Conservation (phyloP, 2,888 invertebrate species). For the Mythimna pallens region DNA sequence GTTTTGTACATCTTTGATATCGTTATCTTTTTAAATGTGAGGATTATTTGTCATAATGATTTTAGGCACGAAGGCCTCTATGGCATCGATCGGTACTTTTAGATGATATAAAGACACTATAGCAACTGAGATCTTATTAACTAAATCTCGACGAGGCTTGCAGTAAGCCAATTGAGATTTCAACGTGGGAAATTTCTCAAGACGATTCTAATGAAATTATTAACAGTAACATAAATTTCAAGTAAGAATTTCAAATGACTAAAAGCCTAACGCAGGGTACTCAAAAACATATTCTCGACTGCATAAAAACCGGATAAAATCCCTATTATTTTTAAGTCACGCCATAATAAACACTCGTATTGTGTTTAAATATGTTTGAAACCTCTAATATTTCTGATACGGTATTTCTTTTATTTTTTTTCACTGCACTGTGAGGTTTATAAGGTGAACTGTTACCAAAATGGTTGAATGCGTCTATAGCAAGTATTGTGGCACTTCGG, state of each 20-base stretch:
- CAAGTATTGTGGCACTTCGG: slow-evolving; percentile 80
- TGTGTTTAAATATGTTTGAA: slow-evolving; percentile 60
- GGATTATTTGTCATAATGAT: slow-evolving; percentile 44
- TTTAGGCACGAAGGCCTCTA: slow-evolving; percentile 12
- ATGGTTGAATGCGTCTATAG: slow-evolving; percentile 78
- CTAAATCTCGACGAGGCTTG: neutral
- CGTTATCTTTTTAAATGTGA: slow-evolving; percentile 21
- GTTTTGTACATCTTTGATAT: slow-evolving; percentile 40
- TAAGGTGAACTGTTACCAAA: slow-evolving; percentile 75
- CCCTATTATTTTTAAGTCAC: slow-evolving; percentile 46
- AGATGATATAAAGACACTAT: slow-evolving; percentile 19
- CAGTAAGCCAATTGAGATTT: neutral
- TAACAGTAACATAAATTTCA: slow-evolving; percentile 14
- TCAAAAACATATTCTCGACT: slow-evolving; percentile 43
- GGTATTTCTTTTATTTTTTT: slow-evolving; percentile 67
- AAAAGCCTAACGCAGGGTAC: slow-evolving; percentile 26
- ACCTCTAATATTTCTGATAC: slow-evolving; percentile 59
- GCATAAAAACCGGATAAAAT: slow-evolving; percentile 48
- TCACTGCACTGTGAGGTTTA: slow-evolving; percentile 61
- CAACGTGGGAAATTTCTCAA: slow-evolving; percentile 34
- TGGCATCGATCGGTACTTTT: slow-evolving; percentile 19
- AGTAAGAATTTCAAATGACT: slow-evolving; percentile 17
- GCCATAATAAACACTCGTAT: slow-evolving; percentile 56
- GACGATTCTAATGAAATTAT: slow-evolving; percentile 12
- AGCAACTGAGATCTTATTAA: neutral